Conservation (phyloP, 2,888 invertebrate species). For the Drosophila colorata region DNA sequence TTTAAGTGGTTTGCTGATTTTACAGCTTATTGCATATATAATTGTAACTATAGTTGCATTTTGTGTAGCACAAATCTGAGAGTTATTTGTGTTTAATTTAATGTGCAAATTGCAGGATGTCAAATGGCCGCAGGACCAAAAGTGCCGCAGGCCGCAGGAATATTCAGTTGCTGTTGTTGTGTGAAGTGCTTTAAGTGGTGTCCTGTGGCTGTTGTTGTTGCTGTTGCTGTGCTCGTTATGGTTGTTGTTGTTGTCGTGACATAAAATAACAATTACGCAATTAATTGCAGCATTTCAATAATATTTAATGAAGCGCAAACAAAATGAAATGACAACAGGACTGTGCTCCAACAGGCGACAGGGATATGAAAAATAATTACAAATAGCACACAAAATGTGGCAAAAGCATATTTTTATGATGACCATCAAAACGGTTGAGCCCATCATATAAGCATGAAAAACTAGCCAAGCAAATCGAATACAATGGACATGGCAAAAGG, state of each 20-base stretch:
- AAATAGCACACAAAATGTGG: slow-evolving; percentile 41
- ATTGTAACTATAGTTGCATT: slow-evolving; percentile 70
- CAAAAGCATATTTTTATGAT: slow-evolving; percentile 12
- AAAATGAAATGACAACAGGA: slow-evolving; percentile 69
- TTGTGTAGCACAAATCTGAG: slow-evolving; percentile 52
- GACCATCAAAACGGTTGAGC: slow-evolving; percentile 5
- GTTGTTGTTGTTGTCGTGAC: slow-evolving; percentile 45
- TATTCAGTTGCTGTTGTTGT: slow-evolving; percentile 42
- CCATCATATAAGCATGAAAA: slow-evolving; percentile 3
- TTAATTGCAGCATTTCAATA: slow-evolving; percentile 80
- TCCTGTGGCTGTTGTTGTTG: slow-evolving; percentile 20
- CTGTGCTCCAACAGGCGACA: slow-evolving; percentile 9
- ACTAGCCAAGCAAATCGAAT: not conserved
- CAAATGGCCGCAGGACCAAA: slow-evolving; percentile 50
- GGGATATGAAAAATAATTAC: slow-evolving; percentile 68
- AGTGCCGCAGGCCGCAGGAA: slow-evolving; percentile 36
- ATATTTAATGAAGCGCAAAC: slow-evolving; percentile 81
- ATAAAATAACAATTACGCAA: slow-evolving; percentile 81
- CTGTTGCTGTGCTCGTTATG: slow-evolving; percentile 15
- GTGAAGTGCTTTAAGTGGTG: slow-evolving; percentile 68
- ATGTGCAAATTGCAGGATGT: slow-evolving; percentile 70
- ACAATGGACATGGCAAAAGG: slow-evolving; percentile 45
- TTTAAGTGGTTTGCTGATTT: slow-evolving; percentile 70
- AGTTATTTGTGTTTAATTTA: slow-evolving; percentile 77
- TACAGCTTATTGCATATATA: slow-evolving; percentile 71